Evolutionary conservation across 92 coral and sea anemone genomes (phyloP), one percentile per base, ranked within the genome.

Genomic region (Paragorgia papillata): DNA sequence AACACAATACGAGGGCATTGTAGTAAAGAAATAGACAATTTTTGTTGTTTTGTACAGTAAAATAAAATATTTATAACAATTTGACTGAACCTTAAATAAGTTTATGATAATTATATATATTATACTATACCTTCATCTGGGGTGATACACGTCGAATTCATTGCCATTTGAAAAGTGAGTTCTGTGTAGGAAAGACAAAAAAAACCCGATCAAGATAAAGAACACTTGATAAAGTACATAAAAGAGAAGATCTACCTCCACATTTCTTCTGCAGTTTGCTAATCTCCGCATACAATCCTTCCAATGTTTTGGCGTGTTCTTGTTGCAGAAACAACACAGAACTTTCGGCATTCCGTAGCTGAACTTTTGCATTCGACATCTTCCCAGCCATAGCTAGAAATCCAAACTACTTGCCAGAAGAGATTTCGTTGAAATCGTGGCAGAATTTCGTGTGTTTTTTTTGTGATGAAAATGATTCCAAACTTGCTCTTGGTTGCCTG

Each of bases 201-300:
- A 26, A 53, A n/a, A n/a, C n/a, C n/a, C n/a, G n/a, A n/a, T n/a
- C n/a, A n/a, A n/a, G n/a, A n/a, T n/a, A n/a, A n/a, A n/a, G n/a
- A n/a, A n/a, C n/a, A n/a, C n/a, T n/a, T n/a, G n/a, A n/a, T n/a
- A n/a, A n/a, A n/a, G n/a, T n/a, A n/a, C n/a, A 14, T n/a, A 20
- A 68, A 57, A 37, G 58, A n/a, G 19, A 19, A 75, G 57, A 26
- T 17, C 44, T 24, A 90, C 99, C 99, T 87, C 99, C 99, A 62
- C 99, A 95, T 85, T 95, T 95, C 84, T 95, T 95, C 85, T 95
- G 99, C 39, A 95, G 85, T 79, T 95, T 95, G 79, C 86, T 91
- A 79, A 95, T 95, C 86, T 95, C 99, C 35, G 97, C 59, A 80
- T 95, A 95, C 37, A 95, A 79, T 2, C 99, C 99, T 80, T 90